Percentiles rank a stretch among this genome's conserved stretches.
Evolutionary conservation across 1,140 invertebrate genomes (phyloP).

Genomic region (Pachypeltis micranthus): DNA sequence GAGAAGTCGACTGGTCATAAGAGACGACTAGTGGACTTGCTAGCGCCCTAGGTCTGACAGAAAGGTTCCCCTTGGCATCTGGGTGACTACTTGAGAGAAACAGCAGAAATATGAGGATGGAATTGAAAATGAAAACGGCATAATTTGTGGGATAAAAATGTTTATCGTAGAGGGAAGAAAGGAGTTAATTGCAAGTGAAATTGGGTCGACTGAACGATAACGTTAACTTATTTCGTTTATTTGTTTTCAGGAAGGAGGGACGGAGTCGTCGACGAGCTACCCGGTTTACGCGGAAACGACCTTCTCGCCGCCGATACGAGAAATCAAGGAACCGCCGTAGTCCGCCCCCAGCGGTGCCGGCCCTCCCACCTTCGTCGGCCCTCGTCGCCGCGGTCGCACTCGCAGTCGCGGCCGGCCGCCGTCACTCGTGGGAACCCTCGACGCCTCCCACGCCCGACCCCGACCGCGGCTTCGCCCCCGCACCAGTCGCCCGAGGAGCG

Average conservation of each 20-base stretch:
- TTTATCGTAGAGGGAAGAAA: neutral
- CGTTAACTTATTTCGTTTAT: neutral
- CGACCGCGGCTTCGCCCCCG: no score
- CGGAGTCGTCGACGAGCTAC: neutral
- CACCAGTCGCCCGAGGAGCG: neutral
- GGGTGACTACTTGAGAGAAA: neutral
- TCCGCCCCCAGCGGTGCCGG: neutral
- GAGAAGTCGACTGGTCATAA: no score
- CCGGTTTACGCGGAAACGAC: neutral
- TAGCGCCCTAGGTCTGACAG: no score
- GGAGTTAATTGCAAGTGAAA: neutral
- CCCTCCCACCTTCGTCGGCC: neutral
- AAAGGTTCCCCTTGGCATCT: no score
- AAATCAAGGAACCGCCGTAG: constrained; percentile 2
- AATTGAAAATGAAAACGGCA: neutral
- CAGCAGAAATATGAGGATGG: neutral
- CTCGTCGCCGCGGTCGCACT: neutral
- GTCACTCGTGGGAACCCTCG: neutral
- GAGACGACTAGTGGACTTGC: no score
- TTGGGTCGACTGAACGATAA: neutral
- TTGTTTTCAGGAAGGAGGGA: neutral
- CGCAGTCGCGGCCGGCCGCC: no score
- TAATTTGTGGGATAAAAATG: neutral
- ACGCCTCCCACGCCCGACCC: neutral
- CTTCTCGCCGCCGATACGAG: neutral